Base-by-base conservation (phyloP, 2,113 vertebrate species). In the Trematomus loennbergii region DNA sequence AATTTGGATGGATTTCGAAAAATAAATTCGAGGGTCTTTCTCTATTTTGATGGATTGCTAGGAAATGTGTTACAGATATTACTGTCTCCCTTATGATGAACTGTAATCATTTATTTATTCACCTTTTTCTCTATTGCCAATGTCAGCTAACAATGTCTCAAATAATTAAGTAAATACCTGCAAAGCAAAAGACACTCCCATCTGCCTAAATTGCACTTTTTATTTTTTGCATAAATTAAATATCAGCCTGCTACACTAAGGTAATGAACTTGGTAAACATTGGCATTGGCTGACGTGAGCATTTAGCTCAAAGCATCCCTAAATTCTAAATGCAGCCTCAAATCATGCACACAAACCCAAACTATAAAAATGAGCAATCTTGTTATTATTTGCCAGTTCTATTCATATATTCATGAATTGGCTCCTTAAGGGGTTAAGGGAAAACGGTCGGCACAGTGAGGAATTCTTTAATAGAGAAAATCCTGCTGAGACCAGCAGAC, bases 391-490 rank as follows among this genome's bases (percentile, higher is more conserved):
- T 79, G 49, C 50, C 69, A 5, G 78, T 69, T 87, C 73, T 82
- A 88, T 87, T 88, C 61, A 86, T 93, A 79, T 93, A 89, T 93
- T 91, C 86, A 89, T 92, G 89, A 89, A 90, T 25, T 78, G 57
- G 72, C 75, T 88, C 71, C 69, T 90, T 78, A 68, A 82, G 78
- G 82, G 81, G 25, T 74, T 10, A 0, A 33, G 65, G 75, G 57
- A 61, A 57, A 25, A 62, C 55, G 63, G 59, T n/a, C 8, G 53
- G 77, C 45, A 40, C 67, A 63, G 33, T 83, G 59, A 88, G 71
- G 36, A 82, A 82, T 75, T 64, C 76, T 66, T 59, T 82, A 76
- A 88, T 74, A 80, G 62, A 72, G 72, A 72, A 57, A 86, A 81
- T 50, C 73, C 84, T 76, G 76, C 72, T 25, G 84, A 82, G 78